A percentile compares a stretch with the other conserved stretches of the same genome.
phyloP scores from a whole-genome alignment of 2,888 invertebrate species.

The Blastobasis adustella region DNA sequence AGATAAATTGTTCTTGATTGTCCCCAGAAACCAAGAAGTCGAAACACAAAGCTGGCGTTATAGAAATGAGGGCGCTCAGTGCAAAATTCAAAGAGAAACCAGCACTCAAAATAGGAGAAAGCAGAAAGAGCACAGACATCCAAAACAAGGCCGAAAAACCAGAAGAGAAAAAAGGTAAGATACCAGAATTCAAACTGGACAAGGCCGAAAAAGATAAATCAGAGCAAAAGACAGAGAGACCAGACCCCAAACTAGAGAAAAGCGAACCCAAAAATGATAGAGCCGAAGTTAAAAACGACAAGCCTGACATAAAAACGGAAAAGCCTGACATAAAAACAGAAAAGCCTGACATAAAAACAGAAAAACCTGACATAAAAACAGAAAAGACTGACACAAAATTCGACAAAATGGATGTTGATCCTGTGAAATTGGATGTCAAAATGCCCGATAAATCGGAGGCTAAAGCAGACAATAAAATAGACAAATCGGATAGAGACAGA shows the following conservation, averaged over 20 bases:
- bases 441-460: slow-evolving; percentile 4
- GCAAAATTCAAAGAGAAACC: slow-evolving; percentile 59
- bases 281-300: neutral
- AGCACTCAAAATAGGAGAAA: slow-evolving; percentile 42
- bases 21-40: slow-evolving; percentile 51
- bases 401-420: too few species aligned
- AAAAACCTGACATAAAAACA: too few species aligned
- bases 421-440: too few species aligned
- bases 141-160: slow-evolving; percentile 36
- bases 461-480: neutral
- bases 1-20: slow-evolving; percentile 1
- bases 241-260: slow-evolving; percentile 9
- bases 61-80: slow-evolving; percentile 67
- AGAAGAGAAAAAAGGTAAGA: slow-evolving; percentile 29
- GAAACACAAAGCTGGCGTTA: slow-evolving; percentile 62
- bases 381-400: too few species aligned
- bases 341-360: too few species aligned
- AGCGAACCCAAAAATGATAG: too few species aligned
- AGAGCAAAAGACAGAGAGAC: slow-evolving; percentile 16
- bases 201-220: slow-evolving; percentile 11
- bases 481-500: neutral
- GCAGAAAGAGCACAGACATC: slow-evolving; percentile 47
- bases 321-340: too few species aligned
- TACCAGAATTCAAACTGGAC: slow-evolving; percentile 5
- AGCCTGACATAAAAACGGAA: neutral